Base-by-base conservation (phyloP, 2,888 invertebrate species). In the Caenorhabditis doughertyi region DNA sequence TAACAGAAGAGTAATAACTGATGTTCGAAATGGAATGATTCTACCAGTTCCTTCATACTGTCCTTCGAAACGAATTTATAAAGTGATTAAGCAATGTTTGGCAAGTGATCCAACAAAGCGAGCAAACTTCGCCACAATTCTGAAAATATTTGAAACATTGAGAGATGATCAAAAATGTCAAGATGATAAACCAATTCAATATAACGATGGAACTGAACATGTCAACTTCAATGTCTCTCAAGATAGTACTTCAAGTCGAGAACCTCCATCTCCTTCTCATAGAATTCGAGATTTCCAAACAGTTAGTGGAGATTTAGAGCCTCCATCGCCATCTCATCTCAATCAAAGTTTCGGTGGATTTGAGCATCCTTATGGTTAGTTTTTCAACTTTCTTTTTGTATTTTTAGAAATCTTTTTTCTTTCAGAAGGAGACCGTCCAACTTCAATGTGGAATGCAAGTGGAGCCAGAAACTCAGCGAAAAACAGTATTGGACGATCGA, bases 1-100 rank as follows among this genome's bases (percentile, higher is more conserved):
- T 79, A 98, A 98, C 35, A 55, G 58, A 55, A 49, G 42, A 29
- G 32, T 74, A 2, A 60, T 74, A 0, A 56, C 42, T 0, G 79
- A 73, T 18, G 80, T 80, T 13, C n/a, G 80, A 21, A 72, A 97
- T 0, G 97, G 97, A 32, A 94, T 95, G 53, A 94, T 97, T 8
- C 65, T 85, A n/a, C 93, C 93, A 55, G 89, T 92, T 71, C 94
- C 93, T 2, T 95, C 95, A 39, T 95, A 95, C 92, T 97, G 97
- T 92, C 96, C 97, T 18, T 65, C 65, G 0, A 94, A 95, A 85
- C 92, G 93, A 83, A 88, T 94, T 93, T 86, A 76, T 53, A 83
- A 84, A 49, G 70, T 90, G 7, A 89, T 90, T 80, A 68, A 72
- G 62, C 58, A 70, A 25, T 83, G 87, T 35, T 89, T 89, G 88